Conservation (phyloP, 2,888 invertebrate species). For the Hypolimnas misippus region DNA sequence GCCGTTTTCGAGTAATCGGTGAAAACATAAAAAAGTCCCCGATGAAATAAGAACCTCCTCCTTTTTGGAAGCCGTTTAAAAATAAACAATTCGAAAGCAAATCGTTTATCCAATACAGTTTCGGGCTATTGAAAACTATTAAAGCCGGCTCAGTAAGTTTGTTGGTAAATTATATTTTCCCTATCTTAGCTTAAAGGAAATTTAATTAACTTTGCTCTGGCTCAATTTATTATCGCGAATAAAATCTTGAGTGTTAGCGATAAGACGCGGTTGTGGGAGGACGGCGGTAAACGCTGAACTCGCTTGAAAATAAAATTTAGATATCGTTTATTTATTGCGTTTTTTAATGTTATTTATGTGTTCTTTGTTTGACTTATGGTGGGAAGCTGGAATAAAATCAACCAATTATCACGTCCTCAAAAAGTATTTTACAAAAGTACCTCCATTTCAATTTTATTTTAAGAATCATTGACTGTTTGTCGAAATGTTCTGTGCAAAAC, state of each 20-base stretch:
- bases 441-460: too few species aligned
- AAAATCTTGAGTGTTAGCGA: slow-evolving; percentile 46
- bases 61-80: too few species aligned
- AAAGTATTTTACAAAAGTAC: too few species aligned
- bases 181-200: slow-evolving; percentile 45
- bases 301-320: slow-evolving; percentile 1
- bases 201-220: slow-evolving; percentile 50
- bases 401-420: too few species aligned
- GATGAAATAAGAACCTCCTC: too few species aligned
- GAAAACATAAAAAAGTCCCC: too few species aligned
- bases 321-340: slow-evolving; percentile 10
- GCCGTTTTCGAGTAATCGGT: too few species aligned
- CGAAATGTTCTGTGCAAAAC: too few species aligned
- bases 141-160: slow-evolving; percentile 22
- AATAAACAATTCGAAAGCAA: too few species aligned
- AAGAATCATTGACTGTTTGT: too few species aligned
- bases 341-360: not conserved
- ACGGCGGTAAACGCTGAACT: not conserved
- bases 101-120: not conserved
- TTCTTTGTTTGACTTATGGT: too few species aligned
- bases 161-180: slow-evolving; percentile 39
- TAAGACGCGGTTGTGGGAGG: slow-evolving; percentile 27
- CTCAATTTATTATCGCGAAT: slow-evolving; percentile 47
- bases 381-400: too few species aligned
- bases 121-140: slow-evolving; percentile 13